Evolutionary conservation across 2,797 vertebrate species (phyloP).

Genomic region (Sebastes taczanowskii): DNA sequence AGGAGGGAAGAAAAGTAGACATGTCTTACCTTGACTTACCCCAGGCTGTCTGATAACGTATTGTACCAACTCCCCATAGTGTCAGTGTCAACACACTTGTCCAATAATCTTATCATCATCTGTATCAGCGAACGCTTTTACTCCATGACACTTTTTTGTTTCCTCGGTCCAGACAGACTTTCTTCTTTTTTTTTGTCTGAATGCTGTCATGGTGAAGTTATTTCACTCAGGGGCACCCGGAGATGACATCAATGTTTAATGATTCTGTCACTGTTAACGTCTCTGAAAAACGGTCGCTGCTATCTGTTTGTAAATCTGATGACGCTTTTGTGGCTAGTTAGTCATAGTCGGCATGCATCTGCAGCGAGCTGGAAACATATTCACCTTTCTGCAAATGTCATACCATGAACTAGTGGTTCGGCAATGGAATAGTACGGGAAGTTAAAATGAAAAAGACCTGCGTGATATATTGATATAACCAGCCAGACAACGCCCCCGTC

Average conservation of each 20-base stretch:
- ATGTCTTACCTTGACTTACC: slow-evolving; percentile 41
- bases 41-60: slow-evolving; percentile 35
- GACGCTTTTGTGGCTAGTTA: slow-evolving; percentile 53
- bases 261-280: slow-evolving; percentile 47
- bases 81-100: slow-evolving; percentile 13
- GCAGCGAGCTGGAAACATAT: slow-evolving; percentile 25
- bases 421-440: not conserved
- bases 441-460: not conserved
- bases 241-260: slow-evolving; percentile 57
- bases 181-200: slow-evolving; percentile 7
- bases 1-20: slow-evolving; percentile 24
- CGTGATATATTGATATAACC: not conserved
- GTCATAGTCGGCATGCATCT: slow-evolving; percentile 39
- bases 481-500: not conserved
- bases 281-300: slow-evolving; percentile 19
- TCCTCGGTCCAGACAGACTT: not conserved
- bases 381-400: slow-evolving; percentile 2
- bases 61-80: slow-evolving; percentile 8
- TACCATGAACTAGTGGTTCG: not conserved
- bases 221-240: slow-evolving; percentile 37
- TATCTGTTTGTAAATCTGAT: slow-evolving; percentile 57
- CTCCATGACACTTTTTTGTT: slow-evolving; percentile 17
- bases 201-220: slow-evolving; percentile 35
- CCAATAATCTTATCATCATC: slow-evolving; percentile 40
- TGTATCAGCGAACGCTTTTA: slow-evolving; percentile 29